Conservation (phyloP, 2,797 vertebrate genomes). For the Amphiprion clarkii region DNA sequence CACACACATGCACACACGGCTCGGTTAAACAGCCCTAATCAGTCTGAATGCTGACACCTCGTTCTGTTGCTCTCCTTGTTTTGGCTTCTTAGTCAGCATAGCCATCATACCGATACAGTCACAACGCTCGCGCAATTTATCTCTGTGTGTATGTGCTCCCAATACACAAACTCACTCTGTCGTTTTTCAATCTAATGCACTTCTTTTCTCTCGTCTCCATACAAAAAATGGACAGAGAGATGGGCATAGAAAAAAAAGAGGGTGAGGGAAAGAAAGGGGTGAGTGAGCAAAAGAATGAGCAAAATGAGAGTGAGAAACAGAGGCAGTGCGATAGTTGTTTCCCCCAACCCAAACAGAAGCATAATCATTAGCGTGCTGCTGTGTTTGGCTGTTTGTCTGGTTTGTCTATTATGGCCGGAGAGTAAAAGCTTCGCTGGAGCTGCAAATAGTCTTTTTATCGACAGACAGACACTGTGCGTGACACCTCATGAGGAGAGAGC, state of each 20-base stretch:
- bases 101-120: conserved; percentile 16
- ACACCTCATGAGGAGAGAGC: conserved; percentile 35
- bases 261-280: conserved; percentile 13
- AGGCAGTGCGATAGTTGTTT: conserved; percentile 3
- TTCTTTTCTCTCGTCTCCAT: conserved; percentile 42
- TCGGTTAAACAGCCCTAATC: conserved; percentile 52
- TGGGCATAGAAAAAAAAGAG: conserved; percentile 17
- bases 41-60: conserved; percentile 57
- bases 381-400: conserved; percentile 62
- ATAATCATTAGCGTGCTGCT: conserved; percentile 67
- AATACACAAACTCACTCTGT: conserved; percentile 38
- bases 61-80: conserved; percentile 30
- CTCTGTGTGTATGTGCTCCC: neutral
- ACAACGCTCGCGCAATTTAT: conserved; percentile 1
- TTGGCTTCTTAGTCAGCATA: conserved; percentile 55
- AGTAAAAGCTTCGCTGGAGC: conserved; percentile 65
- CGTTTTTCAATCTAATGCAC: conserved; percentile 43
- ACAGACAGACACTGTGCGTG: conserved; percentile 34
- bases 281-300: conserved; percentile 23
- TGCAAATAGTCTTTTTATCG: conserved; percentile 64
- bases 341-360: conserved; percentile 35
- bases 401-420: conserved; percentile 57
- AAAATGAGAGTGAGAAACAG: neutral
- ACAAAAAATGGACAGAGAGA: conserved; percentile 13
- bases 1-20: conserved; percentile 13